Percentiles rank a stretch among this genome's conserved stretches.
Conservation (phyloP, 2,888 invertebrate species). For the Therioaphis trifolii region DNA sequence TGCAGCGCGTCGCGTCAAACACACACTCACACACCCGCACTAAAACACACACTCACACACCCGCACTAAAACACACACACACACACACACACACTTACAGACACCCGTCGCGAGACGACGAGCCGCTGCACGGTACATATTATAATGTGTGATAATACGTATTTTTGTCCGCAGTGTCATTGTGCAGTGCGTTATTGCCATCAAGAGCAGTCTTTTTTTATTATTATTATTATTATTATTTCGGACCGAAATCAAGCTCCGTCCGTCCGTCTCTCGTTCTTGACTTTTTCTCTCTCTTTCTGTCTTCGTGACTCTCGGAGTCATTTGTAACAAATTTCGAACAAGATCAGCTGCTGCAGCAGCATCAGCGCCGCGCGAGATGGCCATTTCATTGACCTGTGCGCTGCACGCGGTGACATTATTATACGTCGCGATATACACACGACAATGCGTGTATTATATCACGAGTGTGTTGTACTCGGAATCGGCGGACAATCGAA, state of each 20-base stretch:
- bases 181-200: background rate
- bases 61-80: too few species aligned
- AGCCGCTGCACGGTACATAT: background rate
- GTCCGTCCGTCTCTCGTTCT: background rate
- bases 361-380: background rate
- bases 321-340: slow-evolving; percentile 61
- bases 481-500: too few species aligned
- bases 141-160: background rate
- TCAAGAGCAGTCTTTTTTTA: background rate
- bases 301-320: slow-evolving; percentile 4
- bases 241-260: background rate
- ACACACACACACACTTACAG: too few species aligned
- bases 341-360: slow-evolving; percentile 41
- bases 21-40: too few species aligned
- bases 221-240: background rate
- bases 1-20: slow-evolving; percentile 40
- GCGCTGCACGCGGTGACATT: too few species aligned
- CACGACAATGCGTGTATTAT: too few species aligned
- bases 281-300: background rate
- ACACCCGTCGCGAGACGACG: slow-evolving; percentile 22
- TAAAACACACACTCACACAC: too few species aligned
- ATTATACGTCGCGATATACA: too few species aligned
- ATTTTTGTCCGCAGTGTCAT: background rate
- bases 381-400: slow-evolving; percentile 41
- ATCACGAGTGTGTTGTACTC: too few species aligned